Conservation (phyloP, 2,113 vertebrate species). For the Lagenorhynchus albirostris region DNA sequence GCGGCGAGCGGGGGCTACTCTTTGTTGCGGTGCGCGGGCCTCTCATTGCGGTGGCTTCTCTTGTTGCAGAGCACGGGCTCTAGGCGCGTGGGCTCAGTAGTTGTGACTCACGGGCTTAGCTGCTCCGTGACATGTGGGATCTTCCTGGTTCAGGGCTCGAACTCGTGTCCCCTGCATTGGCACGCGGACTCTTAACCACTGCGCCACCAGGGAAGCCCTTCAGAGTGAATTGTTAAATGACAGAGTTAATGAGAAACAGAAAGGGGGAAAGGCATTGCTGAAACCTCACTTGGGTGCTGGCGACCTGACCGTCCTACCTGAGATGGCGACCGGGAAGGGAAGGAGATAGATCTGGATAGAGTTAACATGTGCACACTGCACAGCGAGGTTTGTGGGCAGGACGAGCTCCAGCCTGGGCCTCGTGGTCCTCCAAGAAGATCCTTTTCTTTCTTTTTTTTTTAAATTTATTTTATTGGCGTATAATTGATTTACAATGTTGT, state of each 20-base stretch:
- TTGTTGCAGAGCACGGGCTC: too few relatives aligned
- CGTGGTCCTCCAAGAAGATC: background rate
- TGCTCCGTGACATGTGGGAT: too few relatives aligned
- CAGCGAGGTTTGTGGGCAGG: fast-evolving
- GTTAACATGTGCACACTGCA: fast-evolving
- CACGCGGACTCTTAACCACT: too few relatives aligned
- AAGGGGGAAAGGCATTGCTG: background rate
- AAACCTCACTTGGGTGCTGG: background rate
- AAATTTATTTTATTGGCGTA: background rate
- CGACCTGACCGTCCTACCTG: background rate
- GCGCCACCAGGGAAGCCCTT: background rate
- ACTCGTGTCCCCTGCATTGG: too few relatives aligned
- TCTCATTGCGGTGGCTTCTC: too few relatives aligned
- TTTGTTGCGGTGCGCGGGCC: too few relatives aligned
- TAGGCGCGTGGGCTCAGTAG: too few relatives aligned
- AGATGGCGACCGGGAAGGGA: too few relatives aligned
- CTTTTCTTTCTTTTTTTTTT: background rate
- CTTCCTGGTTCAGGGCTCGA: too few relatives aligned
- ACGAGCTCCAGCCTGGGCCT: background rate
- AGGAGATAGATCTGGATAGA: background rate
- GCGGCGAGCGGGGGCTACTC: too few relatives aligned
- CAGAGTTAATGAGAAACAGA: background rate
- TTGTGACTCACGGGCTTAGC: too few relatives aligned
- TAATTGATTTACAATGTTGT: background rate
- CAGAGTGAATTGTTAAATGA: background rate